Percentiles rank a stretch among this genome's conserved stretches.
Evolutionary conservation across 1,140 invertebrate species (phyloP).

Genomic region (Aphis gossypii): DNA sequence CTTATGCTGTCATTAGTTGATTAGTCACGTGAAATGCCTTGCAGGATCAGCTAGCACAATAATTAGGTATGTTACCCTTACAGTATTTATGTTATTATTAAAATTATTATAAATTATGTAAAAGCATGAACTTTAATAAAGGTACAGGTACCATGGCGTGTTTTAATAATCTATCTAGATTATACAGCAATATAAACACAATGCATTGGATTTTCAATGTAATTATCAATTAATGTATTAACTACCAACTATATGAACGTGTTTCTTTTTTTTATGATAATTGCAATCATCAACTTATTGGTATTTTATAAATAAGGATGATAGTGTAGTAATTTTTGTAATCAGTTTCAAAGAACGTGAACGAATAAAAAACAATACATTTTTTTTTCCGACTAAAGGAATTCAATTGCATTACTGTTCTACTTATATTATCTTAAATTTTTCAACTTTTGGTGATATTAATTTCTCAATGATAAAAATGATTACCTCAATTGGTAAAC

Average conservation of each 20-base stretch:
- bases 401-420: neutral
- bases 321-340: neutral
- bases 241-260: neutral
- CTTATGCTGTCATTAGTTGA: too few species aligned
- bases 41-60: too few species aligned
- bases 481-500: neutral
- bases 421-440: neutral
- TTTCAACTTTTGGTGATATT: neutral
- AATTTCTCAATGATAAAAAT: neutral
- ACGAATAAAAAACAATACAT: neutral
- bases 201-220: neutral
- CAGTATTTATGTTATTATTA: too few species aligned
- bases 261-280: neutral
- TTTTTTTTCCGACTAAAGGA: neutral
- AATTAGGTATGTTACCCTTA: too few species aligned
- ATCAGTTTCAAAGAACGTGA: neutral
- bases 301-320: neutral
- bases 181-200: too few species aligned
- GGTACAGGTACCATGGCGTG: too few species aligned
- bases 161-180: too few species aligned
- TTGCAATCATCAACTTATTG: neutral
- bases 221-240: neutral
- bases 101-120: too few species aligned
- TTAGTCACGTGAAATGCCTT: too few species aligned
- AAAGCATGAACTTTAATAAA: too few species aligned